Base-by-base conservation (phyloP, 1,140 invertebrate genomes). In the Oryctes rhinoceros region DNA sequence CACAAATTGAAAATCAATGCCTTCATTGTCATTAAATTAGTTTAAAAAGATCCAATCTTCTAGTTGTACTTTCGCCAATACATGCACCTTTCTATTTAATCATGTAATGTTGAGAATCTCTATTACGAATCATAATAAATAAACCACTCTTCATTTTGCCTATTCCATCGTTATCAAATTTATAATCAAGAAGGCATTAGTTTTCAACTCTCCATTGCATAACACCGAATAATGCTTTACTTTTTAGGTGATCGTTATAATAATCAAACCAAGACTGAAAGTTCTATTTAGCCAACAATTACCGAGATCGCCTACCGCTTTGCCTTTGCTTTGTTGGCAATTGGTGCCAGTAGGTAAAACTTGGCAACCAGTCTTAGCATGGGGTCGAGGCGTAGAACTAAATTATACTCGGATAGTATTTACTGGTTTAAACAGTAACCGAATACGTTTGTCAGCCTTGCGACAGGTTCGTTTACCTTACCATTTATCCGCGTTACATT, bases 301-400 rank as follows among this genome's bases (percentile, higher is more conserved):
- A 13, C 88, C 88, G 77, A 91, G 93, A 15, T 90, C 92, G 15
- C 87, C 93, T 0, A 90, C 92, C 59, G 92, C 93, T 59, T 91
- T 98, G 15, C 98, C 98, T 0, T 91, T 98, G 49, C 87, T 99
- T 7, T 93, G 95, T 3, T 99, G 97, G 97, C 94, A 98, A 89
- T 92, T 98, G 90, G 94, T 96, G 59, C 89, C 96, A 24, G 94
- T 98, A 86, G 88, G 91, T 85, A 90, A 93, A 83, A 89, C 92
- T 83, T 88, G 94, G 87, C 92, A 94, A 81, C 94, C 96, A 62
- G 93, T 98, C 30, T 88, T 99, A 49, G 96, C 97, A 35, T 94
- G 96, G 86, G 96, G 93, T 1, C 89, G 96, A 76, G 94, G 96
- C 79, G 92, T 91, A 78, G 92, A 91, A 74, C 89, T 97, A 37